phyloP scores from a whole-genome alignment of 2,797 vertebrate species.

The Enoplosus armatus region DNA sequence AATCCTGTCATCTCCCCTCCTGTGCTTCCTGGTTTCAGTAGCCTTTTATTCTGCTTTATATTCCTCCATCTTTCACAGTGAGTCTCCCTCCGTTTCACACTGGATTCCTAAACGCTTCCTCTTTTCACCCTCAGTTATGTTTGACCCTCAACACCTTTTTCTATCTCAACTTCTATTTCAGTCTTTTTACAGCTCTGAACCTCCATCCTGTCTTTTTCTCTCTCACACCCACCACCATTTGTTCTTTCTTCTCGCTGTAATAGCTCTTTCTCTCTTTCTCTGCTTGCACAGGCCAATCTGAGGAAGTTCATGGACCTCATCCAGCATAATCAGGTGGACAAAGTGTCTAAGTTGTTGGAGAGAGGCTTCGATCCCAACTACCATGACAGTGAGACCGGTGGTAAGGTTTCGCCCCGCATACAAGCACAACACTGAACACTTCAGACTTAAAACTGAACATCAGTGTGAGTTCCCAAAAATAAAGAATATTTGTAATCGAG shows the following conservation, averaged over 20 bases:
- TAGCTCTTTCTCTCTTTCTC: slow-evolving; percentile 36
- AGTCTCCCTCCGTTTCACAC: slow-evolving; percentile 5
- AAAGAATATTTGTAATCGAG: background rate
- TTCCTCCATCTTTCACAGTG: background rate
- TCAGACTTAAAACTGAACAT: background rate
- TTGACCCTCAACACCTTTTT: slow-evolving; percentile 48
- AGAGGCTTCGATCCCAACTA: slow-evolving; percentile 96
- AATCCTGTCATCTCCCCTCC: slow-evolving; percentile 27
- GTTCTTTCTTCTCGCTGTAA: slow-evolving; percentile 35
- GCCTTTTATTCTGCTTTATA: slow-evolving; percentile 3
- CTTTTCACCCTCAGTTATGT: slow-evolving; percentile 29
- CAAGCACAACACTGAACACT: slow-evolving; percentile 20
- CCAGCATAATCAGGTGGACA: slow-evolving; percentile 92
- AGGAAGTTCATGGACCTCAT: slow-evolving; percentile 94
- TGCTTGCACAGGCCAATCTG: slow-evolving; percentile 88
- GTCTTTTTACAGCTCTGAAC: slow-evolving; percentile 46
- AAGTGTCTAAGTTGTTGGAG: slow-evolving; percentile 92
- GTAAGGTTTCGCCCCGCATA: slow-evolving; percentile 73
- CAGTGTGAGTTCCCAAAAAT: background rate
- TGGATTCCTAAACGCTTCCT: slow-evolving; percentile 18
- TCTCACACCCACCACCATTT: slow-evolving; percentile 33
- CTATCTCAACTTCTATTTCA: slow-evolving; percentile 50
- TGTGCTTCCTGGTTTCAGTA: slow-evolving; percentile 7
- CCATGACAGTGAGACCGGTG: slow-evolving; percentile 93
- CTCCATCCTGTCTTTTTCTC: slow-evolving; percentile 29